phyloP scores from a whole-genome alignment of 2,113 vertebrate species.

The Typhlomys cinereus region DNA sequence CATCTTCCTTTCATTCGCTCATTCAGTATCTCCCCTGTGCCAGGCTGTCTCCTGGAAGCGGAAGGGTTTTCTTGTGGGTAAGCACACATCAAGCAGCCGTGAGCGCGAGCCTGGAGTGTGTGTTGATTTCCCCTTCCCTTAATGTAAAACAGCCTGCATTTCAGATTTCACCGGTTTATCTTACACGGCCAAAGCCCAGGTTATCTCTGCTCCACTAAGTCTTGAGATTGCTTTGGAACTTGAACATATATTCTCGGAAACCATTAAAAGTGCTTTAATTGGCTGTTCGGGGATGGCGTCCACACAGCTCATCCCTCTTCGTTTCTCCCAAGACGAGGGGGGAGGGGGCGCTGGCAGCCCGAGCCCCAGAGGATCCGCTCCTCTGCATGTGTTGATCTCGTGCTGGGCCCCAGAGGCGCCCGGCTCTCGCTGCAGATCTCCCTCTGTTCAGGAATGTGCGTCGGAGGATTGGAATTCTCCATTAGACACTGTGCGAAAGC shows the following conservation, averaged over 20 bases:
- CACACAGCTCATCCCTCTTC: neutral
- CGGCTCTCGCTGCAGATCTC: neutral
- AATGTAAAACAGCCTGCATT: slow-evolving; percentile 69
- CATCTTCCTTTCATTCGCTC: neutral
- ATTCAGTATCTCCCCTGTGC: neutral
- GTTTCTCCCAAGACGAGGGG: neutral
- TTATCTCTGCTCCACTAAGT: slow-evolving; percentile 78
- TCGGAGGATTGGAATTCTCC: too few relatives aligned
- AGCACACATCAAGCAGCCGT: neutral
- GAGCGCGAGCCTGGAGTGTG: neutral
- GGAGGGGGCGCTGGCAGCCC: neutral
- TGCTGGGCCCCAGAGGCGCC: neutral
- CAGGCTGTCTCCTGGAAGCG: neutral
- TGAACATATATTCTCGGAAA: slow-evolving; percentile 65
- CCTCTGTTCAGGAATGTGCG: too few relatives aligned
- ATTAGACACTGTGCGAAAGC: too few relatives aligned
- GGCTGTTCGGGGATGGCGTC: slow-evolving; percentile 63
- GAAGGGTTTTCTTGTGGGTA: slow-evolving; percentile 12
- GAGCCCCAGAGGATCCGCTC: neutral
- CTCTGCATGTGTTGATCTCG: neutral
- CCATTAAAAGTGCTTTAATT: slow-evolving; percentile 77
- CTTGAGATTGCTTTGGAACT: slow-evolving; percentile 78
- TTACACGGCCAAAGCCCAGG: slow-evolving; percentile 64
- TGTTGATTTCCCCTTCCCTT: slow-evolving; percentile 59
- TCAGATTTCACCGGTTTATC: slow-evolving; percentile 74